Conservation (phyloP, 2,113 vertebrate genomes). For the Dermatemys mawii region DNA sequence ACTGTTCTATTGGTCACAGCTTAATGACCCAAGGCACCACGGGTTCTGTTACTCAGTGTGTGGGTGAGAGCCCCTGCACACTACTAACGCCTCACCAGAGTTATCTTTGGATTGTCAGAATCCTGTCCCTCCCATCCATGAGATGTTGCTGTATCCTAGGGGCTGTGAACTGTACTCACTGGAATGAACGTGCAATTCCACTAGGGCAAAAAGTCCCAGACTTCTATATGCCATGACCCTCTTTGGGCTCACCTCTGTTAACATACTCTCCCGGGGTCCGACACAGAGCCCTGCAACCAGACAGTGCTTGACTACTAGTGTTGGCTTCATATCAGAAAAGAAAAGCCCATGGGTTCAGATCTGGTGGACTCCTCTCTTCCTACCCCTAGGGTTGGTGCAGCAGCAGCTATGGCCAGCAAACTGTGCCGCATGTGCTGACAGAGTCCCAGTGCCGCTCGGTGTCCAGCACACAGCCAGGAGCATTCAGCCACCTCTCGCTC, state of each 20-base stretch:
- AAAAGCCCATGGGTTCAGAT: not conserved
- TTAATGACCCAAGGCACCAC: not conserved
- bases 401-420: too few relatives aligned
- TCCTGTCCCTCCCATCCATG: not conserved
- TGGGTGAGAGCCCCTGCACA: not conserved
- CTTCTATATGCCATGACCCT: not conserved
- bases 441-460: not conserved
- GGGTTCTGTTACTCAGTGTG: not conserved
- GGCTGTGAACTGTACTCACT: not conserved
- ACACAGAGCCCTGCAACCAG: not conserved
- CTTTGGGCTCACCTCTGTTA: not conserved
- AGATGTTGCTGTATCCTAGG: not conserved
- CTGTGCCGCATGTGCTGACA: too few relatives aligned
- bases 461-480: not conserved
- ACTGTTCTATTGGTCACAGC: not conserved
- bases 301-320: not conserved
- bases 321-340: not conserved
- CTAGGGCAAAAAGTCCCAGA: not conserved
- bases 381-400: not conserved
- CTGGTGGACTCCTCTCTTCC: not conserved
- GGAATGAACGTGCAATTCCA: not conserved
- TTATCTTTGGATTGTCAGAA: not conserved
- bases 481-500: too few relatives aligned
- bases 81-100: not conserved
- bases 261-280: not conserved